Evolutionary conservation across 2,113 vertebrate genomes (phyloP).

Genomic region (Petrocephalus microphthalmus): DNA sequence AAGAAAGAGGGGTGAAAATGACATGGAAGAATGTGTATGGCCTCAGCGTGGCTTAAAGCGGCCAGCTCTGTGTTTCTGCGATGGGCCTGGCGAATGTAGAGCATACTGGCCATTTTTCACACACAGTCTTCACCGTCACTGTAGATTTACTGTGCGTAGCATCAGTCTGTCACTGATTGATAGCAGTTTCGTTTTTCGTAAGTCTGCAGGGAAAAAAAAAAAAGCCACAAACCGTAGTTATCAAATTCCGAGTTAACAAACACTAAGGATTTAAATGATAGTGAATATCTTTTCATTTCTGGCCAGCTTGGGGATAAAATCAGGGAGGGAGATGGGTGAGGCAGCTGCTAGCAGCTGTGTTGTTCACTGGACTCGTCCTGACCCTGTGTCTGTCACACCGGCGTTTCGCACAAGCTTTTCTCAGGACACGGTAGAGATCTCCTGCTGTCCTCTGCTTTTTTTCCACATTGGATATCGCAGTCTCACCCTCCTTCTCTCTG

Average conservation of each 20-base stretch:
- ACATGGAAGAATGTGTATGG: neutral
- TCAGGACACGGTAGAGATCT: neutral
- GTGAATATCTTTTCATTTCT: neutral
- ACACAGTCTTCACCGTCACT: neutral
- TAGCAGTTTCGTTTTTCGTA: neutral
- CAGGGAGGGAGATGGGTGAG: neutral
- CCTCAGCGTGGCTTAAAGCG: neutral
- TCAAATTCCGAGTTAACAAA: neutral
- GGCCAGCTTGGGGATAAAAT: neutral
- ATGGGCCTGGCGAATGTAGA: neutral
- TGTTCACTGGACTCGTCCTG: neutral
- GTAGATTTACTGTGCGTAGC: neutral
- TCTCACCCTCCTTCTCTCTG: neutral
- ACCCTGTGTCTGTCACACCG: constrained; percentile 7
- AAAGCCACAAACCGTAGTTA: neutral
- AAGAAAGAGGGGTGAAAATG: neutral
- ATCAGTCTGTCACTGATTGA: neutral
- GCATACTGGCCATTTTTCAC: neutral
- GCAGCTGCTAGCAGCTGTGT: neutral
- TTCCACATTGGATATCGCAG: neutral
- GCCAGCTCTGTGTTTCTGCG: neutral
- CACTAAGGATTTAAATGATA: neutral
- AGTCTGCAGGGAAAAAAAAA: neutral
- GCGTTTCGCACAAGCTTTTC: neutral
- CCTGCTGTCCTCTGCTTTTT: neutral